Conservation (phyloP, 1,140 invertebrate genomes). For the Pectinophora gossypiella region DNA sequence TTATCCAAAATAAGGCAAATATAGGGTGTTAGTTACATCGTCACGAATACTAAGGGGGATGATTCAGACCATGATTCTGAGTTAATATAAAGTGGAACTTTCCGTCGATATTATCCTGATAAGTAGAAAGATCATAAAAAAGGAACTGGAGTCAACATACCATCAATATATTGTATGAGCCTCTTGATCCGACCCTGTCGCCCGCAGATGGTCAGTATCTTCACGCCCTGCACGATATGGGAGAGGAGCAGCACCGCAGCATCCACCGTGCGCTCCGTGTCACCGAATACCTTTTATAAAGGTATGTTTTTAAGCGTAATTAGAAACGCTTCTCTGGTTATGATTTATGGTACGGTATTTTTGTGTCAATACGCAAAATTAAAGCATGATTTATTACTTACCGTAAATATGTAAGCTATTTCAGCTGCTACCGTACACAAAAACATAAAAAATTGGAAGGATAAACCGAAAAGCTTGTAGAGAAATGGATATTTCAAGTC, state of each 20-base stretch:
- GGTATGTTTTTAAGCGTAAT: too few species aligned
- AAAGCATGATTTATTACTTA: neutral
- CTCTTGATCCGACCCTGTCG: conserved; percentile 9
- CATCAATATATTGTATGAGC: conserved; percentile 1
- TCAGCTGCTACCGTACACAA: neutral
- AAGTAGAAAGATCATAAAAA: too few species aligned
- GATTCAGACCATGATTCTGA: too few species aligned
- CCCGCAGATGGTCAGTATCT: conserved; percentile 6
- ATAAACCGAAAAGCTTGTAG: neutral
- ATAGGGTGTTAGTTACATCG: too few species aligned
- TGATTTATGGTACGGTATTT: too few species aligned
- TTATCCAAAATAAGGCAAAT: too few species aligned
- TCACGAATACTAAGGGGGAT: too few species aligned
- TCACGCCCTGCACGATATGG: conserved; percentile 10
- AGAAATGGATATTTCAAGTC: neutral
- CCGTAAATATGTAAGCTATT: neutral
- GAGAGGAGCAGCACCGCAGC: conserved; percentile 10
- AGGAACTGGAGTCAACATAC: too few species aligned
- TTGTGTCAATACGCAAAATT: too few species aligned
- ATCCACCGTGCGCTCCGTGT: conserved; percentile 3
- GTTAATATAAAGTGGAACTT: too few species aligned
- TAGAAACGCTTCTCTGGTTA: neutral
- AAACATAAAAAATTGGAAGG: neutral
- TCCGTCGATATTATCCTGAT: too few species aligned
- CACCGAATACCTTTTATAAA: neutral